These are phyloP conservation scores for Ips typographus DNA, from an alignment of 1,140 invertebrate genomes.

Conservation along the genomic window DNA sequence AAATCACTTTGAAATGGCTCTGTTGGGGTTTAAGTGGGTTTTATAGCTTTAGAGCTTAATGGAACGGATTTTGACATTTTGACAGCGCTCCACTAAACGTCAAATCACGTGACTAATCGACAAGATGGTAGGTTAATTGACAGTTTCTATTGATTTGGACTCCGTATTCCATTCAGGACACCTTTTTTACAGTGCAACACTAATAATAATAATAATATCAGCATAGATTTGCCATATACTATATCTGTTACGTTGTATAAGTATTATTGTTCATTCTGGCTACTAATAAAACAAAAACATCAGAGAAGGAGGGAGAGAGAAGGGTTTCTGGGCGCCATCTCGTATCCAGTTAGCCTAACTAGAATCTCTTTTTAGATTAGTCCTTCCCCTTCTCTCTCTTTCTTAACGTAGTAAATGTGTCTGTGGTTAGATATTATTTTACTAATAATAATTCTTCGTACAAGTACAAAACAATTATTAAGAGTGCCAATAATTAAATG, in stretches of 20 bases:
- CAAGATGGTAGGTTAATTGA: no score
- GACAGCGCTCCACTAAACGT: no score
- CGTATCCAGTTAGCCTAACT: not conserved
- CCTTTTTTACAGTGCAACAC: no score
- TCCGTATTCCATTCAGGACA: no score
- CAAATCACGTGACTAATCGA: no score
- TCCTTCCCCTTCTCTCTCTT: not conserved
- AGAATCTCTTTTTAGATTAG: conserved; percentile 10
- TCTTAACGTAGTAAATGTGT: conserved; percentile 19
- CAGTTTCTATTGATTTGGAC: no score
- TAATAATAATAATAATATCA: no score
- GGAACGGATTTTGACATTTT: no score
- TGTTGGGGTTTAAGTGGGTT: no score
- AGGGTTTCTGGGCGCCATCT: not conserved
- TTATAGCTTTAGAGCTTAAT: no score
- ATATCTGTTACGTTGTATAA: not conserved
- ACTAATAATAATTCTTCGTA: conserved; percentile 27
- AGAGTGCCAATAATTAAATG: conserved; percentile 33
- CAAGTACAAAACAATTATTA: conserved; percentile 29
- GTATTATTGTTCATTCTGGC: conserved; percentile 1
- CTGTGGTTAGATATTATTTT: conserved; percentile 20
- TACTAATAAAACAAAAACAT: not conserved
- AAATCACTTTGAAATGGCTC: no score
- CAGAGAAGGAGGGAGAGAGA: not conserved
- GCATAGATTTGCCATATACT: no score